phyloP scores from a whole-genome alignment of 2,113 vertebrate species.

The Bungarus multicinctus region DNA sequence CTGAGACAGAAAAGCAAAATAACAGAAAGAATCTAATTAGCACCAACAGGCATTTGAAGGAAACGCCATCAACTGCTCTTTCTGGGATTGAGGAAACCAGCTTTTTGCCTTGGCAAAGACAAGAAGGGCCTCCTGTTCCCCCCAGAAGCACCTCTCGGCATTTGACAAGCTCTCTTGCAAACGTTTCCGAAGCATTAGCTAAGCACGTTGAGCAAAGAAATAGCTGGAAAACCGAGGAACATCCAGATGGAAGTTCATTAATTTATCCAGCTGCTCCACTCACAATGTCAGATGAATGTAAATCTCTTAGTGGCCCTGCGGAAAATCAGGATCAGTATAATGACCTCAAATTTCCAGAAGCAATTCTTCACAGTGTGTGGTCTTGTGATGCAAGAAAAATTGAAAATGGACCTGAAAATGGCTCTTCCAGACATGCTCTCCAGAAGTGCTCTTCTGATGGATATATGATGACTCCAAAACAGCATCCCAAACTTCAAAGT shows the following conservation, averaged over 20 bases:
- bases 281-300: slow-evolving; percentile 68
- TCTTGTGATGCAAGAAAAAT: slow-evolving; percentile 73
- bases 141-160: slow-evolving; percentile 87
- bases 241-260: slow-evolving; percentile 61
- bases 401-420: slow-evolving; percentile 55
- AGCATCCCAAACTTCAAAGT: slow-evolving; percentile 42
- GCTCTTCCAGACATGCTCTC: slow-evolving; percentile 66
- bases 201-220: slow-evolving; percentile 60
- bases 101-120: slow-evolving; percentile 60
- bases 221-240: slow-evolving; percentile 49
- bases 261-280: slow-evolving; percentile 67
- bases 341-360: slow-evolving; percentile 60
- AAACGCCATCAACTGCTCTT: slow-evolving; percentile 26
- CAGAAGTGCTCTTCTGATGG: slow-evolving; percentile 81
- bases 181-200: slow-evolving; percentile 64
- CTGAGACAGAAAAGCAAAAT: slow-evolving; percentile 73
- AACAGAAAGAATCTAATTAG: slow-evolving; percentile 70
- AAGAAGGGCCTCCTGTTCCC: slow-evolving; percentile 78
- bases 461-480: slow-evolving; percentile 63
- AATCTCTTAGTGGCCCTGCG: slow-evolving; percentile 53
- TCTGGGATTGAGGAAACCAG: slow-evolving; percentile 50
- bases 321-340: slow-evolving; percentile 50
- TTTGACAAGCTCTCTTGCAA: slow-evolving; percentile 66
- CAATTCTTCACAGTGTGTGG: slow-evolving; percentile 79
- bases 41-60: slow-evolving; percentile 43